Conservation (phyloP, 2,113 vertebrate genomes). For the Gallinago undulata region DNA sequence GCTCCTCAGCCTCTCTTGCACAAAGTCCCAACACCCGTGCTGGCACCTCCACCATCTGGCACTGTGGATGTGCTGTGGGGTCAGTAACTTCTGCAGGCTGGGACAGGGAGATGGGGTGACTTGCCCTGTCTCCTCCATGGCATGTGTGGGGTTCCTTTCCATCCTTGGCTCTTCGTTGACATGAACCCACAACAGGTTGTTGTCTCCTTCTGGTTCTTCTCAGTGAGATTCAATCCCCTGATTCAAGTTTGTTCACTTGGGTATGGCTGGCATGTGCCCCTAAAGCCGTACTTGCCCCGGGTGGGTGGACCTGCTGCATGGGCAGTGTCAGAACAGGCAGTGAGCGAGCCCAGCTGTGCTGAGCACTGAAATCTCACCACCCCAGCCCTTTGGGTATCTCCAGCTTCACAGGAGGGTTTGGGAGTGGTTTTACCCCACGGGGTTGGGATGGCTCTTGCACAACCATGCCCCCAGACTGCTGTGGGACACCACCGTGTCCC, state of each 20-base stretch:
- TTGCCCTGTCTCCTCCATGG: not conserved
- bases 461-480: not conserved
- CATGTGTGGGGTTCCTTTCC: not conserved
- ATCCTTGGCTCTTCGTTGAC: not conserved
- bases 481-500: rapidly evolving
- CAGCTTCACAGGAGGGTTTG: not conserved
- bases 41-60: not conserved
- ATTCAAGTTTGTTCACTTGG: not conserved
- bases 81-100: not conserved
- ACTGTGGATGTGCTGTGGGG: rapidly evolving
- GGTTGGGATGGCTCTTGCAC: not conserved
- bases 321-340: rapidly evolving
- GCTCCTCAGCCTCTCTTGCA: not conserved
- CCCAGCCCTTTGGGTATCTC: not conserved
- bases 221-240: not conserved
- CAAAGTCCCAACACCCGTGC: not conserved
- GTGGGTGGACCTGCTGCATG: not conserved
- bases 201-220: not conserved
- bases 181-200: not conserved
- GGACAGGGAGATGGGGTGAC: not conserved
- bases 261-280: not conserved
- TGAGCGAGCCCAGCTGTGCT: not conserved
- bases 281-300: rapidly evolving
- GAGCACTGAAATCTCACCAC: not conserved
- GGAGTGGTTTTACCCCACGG: not conserved